Evolutionary conservation across 2,797 vertebrate genomes (phyloP).

Genomic region (Echiichthys vipera): DNA sequence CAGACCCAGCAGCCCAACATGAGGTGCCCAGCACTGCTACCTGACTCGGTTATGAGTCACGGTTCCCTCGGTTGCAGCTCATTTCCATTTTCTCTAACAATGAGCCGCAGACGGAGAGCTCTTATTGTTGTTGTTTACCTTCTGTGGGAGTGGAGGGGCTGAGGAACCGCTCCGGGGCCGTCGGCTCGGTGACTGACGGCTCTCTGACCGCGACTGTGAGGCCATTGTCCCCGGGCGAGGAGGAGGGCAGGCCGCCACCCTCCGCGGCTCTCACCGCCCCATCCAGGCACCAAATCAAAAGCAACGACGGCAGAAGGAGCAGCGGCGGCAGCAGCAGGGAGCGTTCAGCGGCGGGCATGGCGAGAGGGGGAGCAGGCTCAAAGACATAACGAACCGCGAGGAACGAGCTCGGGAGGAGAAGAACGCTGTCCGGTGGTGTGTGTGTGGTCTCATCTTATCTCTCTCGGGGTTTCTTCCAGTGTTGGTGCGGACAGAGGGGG

Average conservation of each 20-base stretch:
- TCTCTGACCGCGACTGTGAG: constrained; percentile 30
- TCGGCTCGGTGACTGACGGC: constrained; percentile 30
- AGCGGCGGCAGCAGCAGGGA: constrained; percentile 64
- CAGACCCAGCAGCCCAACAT: too few relatives aligned
- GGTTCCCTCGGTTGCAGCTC: constrained; percentile 18
- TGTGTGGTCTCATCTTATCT: constrained; percentile 38
- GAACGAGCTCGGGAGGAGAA: constrained; percentile 39
- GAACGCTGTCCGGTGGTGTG: constrained; percentile 23
- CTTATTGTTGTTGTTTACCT: constrained; percentile 63
- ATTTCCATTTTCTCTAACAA: constrained; percentile 47
- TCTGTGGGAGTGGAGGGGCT: constrained; percentile 38
- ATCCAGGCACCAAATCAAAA: constrained; percentile 74
- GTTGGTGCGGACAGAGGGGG: constrained; percentile 10
- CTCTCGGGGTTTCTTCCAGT: neutral
- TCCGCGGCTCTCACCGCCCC: constrained; percentile 68
- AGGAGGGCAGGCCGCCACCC: constrained; percentile 70
- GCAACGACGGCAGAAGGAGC: constrained; percentile 66
- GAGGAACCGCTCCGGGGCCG: constrained; percentile 4
- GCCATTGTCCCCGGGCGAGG: constrained; percentile 73
- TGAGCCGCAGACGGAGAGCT: neutral
- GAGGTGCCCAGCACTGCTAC: neutral
- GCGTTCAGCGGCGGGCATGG: constrained; percentile 76
- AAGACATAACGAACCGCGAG: constrained; percentile 79
- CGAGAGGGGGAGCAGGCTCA: constrained; percentile 69
- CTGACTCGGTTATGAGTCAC: constrained; percentile 10